Base-by-base conservation (phyloP, 2,888 invertebrate genomes). In the Lissonota sp. region DNA sequence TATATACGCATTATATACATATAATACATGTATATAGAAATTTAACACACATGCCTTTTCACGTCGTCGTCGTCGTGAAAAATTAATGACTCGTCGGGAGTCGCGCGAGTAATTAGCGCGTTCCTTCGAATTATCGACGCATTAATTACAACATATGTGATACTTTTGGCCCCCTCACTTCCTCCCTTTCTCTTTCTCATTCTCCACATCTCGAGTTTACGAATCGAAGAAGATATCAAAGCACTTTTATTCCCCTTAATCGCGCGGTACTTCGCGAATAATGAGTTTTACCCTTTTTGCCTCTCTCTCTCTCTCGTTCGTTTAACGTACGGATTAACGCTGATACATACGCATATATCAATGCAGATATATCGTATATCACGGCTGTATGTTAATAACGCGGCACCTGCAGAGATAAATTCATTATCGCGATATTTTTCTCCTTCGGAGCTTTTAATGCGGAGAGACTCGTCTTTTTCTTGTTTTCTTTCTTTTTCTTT, bases 381-480 rank as follows among this genome's bases (percentile, higher is more conserved):
- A 46, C 46, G 55, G 12, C 57, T 64, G 86, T 91, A 91, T 91
- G 92, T 88, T 90, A 91, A 83, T 85, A 83, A 14, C 70, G 86
- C 87, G 87, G 89, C 90, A 90, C 89, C 90, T 88, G 90, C 88
- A 88, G 90, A 90, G 91, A 91, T 91, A 90, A 91, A 92, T 92
- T 91, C 89, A 91, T 91, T 91, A 90, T 86, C 85, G 85, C 51
- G 46, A 73, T 76, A 76, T 84, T 83, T 83, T 74, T 84, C 83
- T 71, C 80, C 64, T 75, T 63, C 71, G 79, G 76, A 81, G 71
- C 64, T 67, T 64, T 40, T 49, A 49, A 5, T 49, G n/a, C 49
- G 10, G 12, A 14, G 40, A n/a, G 8, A 5, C 49, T 39, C 26
- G 16, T 44, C 16, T 53, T 26, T 58, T 6, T 81, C 69, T 79